phyloP scores from a whole-genome alignment of 2,888 invertebrate genomes.

The Gryllus longicercus region DNA sequence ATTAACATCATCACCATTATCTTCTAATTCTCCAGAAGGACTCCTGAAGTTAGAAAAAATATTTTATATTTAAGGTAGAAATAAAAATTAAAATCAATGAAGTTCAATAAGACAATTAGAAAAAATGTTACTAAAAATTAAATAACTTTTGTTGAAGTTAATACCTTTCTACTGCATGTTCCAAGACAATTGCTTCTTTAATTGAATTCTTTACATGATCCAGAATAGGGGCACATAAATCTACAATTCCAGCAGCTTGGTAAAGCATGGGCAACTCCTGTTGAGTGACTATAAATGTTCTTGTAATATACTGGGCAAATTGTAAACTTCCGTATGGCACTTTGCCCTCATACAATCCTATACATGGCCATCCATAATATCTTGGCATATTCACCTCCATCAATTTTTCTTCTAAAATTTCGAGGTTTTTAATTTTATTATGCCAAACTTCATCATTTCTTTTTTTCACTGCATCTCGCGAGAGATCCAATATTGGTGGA shows the following conservation, averaged over 20 bases:
- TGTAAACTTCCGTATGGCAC: slow-evolving; percentile 67
- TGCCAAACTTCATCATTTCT: slow-evolving; percentile 52
- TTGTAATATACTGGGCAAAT: slow-evolving; percentile 71
- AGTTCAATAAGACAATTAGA: slow-evolving; percentile 22
- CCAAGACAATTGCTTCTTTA: slow-evolving; percentile 64
- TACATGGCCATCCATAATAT: slow-evolving; percentile 72
- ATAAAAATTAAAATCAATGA: slow-evolving; percentile 47
- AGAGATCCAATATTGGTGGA: slow-evolving; percentile 63
- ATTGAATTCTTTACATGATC: slow-evolving; percentile 57
- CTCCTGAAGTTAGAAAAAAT: too few relatives aligned
- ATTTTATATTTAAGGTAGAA: too few relatives aligned
- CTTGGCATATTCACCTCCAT: slow-evolving; percentile 77
- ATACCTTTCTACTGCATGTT: slow-evolving; percentile 58
- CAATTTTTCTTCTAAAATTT: slow-evolving; percentile 80
- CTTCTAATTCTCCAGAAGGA: too few relatives aligned
- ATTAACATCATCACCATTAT: too few relatives aligned
- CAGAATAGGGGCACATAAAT: slow-evolving; percentile 43
- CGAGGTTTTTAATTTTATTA: slow-evolving; percentile 59
- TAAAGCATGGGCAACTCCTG: slow-evolving; percentile 61
- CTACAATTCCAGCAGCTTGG: slow-evolving; percentile 45
- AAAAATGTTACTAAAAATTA: slow-evolving; percentile 39
- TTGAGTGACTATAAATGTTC: slow-evolving; percentile 64
- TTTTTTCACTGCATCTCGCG: slow-evolving; percentile 51
- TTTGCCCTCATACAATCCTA: slow-evolving; percentile 58
- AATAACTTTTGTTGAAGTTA: slow-evolving; percentile 17